Evolutionary conservation across 2,113 vertebrate species (phyloP), one percentile per base, ranked within the genome.

Genomic region (Mandrillus leucophaeus): DNA sequence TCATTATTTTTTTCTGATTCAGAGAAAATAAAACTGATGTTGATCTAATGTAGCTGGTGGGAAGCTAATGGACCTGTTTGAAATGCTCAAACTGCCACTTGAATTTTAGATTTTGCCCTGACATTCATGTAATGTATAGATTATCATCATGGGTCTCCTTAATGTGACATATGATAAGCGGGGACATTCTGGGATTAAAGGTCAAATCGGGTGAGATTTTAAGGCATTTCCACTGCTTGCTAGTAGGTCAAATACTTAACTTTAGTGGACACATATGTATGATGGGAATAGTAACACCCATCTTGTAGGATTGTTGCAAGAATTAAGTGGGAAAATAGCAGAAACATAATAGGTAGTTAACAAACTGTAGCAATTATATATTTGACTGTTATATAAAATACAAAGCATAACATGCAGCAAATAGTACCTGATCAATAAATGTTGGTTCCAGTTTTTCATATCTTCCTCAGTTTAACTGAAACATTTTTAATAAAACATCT

Each of bases 81-180:
- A 75, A 38, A 30, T 22, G 23, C 48, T 86, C 38, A n/a, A n/a
- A 59, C 8, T 52, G 43, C 25, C 43, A 30, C 14, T 5, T 57
- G 64, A 72, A 78, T 27, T 75, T 95, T 70, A 88, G 25, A 89
- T 79, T 93, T 95, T 78, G 40, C 50, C 22, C 45, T 92, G 79
- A 76, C 0, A 50, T 86, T 89, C 23, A 73, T 8, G 13, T 10
- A 35, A 48, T 81, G 27, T 93, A 45, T 50, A 83, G 27, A 75
- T 68, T 92, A 52, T 45, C 52, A n/a, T 57, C 38, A n/a, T 35
- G 50, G 13, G 25, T 85, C 17, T 17, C 52, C 38, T 35, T 50
- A 83, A 27, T 40, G 8, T 38, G 25, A 38, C 30, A 30, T 0
- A 57, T 22, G 48, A 8, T 48, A 50, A 35, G 12, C 45, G n/a